Evolutionary conservation across 2,888 invertebrate genomes (phyloP), one percentile per base, ranked within the genome.

Genomic region (Cephus pygmeus): DNA sequence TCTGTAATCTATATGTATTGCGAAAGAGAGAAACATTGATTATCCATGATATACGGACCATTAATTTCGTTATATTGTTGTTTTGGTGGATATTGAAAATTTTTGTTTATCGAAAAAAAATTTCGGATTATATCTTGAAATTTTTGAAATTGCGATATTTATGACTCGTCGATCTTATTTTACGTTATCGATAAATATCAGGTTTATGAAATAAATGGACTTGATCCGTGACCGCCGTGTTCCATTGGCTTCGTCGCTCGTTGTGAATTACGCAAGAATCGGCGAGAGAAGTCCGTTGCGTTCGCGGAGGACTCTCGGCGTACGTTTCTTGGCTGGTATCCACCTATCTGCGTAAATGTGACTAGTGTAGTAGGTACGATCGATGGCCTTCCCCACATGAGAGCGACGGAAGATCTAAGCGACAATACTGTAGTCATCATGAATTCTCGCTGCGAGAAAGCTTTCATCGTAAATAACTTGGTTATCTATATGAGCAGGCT

Each of bases 221-320:
- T 88, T 87, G 87, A 88, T 88, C 83, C 81, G 85, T 86, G 87
- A 90, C 90, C 90, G 56, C 56, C 1, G 56, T 23, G 9, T 56
- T 85, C 85, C 90, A 88, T 90, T 87, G 88, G 89, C 90, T 90
- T 90, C 90, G 88, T 89, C 87, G 86, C 84, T 23, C 56, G 86
- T 86, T 85, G 56, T 56, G 84, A 87, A 88, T 91, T 90, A 88
- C 89, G 90, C 89, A 91, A 91, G 88, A 71, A 71, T 33, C 34
- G 71, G 11, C 30, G 30, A 31, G 30, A 71, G 71, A 71, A 71
- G 71, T 71, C 31, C 71, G 71, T n/a, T 33, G 56, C 56, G 56
- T 56, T 56, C 9, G 56, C 56, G 56, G 56, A 56, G 56, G 56
- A 56, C 56, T 40, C 15, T 23, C 56, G 56, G 56, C 56, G 56